Evolutionary conservation across 1,140 invertebrate species (phyloP).

Genomic region (Arctopsyche grandis): DNA sequence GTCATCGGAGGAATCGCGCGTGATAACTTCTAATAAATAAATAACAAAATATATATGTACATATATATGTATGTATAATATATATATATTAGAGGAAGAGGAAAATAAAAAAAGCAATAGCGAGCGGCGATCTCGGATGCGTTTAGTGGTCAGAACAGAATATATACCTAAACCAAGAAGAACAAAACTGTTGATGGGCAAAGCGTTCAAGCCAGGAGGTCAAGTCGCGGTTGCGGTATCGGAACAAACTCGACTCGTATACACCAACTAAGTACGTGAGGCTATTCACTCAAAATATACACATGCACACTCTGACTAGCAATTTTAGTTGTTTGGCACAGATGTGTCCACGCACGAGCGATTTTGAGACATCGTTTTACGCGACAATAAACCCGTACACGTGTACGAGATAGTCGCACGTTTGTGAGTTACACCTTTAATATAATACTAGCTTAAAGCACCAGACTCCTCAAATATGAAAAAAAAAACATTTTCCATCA

Average conservation of each 20-base stretch:
- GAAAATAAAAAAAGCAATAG: neutral
- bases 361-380: constrained; percentile 10
- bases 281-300: constrained; percentile 34
- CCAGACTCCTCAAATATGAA: no score
- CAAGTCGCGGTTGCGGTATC: constrained; percentile 50
- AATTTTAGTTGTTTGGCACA: neutral
- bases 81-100: no score
- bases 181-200: constrained; percentile 26
- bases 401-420: no score
- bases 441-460: no score
- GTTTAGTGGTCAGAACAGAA: constrained; percentile 7
- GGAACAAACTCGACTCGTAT: constrained; percentile 2
- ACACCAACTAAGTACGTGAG: constrained; percentile 42
- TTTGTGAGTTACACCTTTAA: no score
- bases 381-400: neutral
- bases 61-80: no score
- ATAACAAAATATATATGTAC: no score
- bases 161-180: neutral
- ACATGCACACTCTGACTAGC: neutral
- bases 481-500: no score
- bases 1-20: no score
- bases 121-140: neutral
- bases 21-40: no score
- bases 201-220: constrained; percentile 43
- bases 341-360: constrained; percentile 33